A percentile compares a stretch with the other conserved stretches of the same genome.
Conservation (phyloP, 2,113 vertebrate genomes). For the Colius striatus region DNA sequence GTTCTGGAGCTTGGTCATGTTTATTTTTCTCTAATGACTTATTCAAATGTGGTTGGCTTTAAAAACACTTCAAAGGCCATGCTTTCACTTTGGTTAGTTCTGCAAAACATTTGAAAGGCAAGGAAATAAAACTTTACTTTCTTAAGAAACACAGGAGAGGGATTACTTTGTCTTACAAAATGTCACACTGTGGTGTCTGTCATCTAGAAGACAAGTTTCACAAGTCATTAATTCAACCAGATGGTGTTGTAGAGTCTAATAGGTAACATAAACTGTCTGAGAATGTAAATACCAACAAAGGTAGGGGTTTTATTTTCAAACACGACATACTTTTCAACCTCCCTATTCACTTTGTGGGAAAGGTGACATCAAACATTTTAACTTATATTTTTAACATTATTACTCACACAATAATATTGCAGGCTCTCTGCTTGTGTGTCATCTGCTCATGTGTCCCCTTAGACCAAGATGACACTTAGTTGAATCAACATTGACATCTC, state of each 20-base stretch:
- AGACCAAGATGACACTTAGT: neutral
- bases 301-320: neutral
- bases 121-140: neutral
- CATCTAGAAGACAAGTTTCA: constrained; percentile 4
- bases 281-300: constrained; percentile 31
- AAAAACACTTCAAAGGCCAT: neutral
- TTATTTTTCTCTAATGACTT: neutral
- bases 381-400: neutral
- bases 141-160: neutral
- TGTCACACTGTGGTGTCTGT: neutral
- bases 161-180: neutral
- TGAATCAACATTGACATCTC: neutral
- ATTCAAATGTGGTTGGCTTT: neutral
- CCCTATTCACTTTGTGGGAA: neutral
- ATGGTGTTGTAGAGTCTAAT: neutral
- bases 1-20: rapidly evolving
- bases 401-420: neutral
- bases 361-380: neutral
- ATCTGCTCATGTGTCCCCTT: neutral
- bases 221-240: constrained; percentile 54
- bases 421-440: neutral
- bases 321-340: neutral
- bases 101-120: neutral
- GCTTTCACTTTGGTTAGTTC: neutral
- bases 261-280: neutral